Percentiles rank a stretch among this genome's conserved stretches.
These are phyloP conservation scores for Ictidomys tridecemlineatus DNA, from an alignment of 2,113 vertebrate species.

Conservation along the genomic window DNA sequence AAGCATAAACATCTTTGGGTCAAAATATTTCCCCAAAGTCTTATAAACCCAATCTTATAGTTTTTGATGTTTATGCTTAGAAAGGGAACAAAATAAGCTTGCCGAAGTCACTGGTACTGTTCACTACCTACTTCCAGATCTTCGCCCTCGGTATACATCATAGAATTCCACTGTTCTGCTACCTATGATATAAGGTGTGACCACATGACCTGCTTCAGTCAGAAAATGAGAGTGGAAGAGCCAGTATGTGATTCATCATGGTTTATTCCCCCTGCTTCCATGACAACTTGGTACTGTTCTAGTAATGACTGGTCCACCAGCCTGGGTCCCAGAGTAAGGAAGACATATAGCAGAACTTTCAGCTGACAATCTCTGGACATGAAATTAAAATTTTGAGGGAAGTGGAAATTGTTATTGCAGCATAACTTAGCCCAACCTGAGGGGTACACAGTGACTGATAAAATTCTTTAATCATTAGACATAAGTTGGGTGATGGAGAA, in stretches of 20 bases:
- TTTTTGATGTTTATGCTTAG: not conserved
- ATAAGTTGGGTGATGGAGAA: not conserved
- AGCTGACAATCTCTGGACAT: not conserved
- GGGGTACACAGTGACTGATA: not conserved
- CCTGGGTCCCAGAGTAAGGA: not conserved
- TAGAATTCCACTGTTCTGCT: not conserved
- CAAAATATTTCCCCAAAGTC: constrained; percentile 55
- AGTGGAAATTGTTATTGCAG: not conserved
- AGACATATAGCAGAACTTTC: not conserved
- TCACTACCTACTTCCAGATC: not conserved
- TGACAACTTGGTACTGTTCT: not conserved
- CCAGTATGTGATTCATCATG: accelerated
- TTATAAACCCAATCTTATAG: not conserved
- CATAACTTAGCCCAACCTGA: not conserved
- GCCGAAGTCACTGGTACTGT: not conserved
- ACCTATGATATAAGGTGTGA: not conserved
- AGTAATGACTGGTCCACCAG: not conserved
- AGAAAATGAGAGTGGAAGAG: not conserved
- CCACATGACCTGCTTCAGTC: not conserved
- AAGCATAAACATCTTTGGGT: constrained; percentile 28
- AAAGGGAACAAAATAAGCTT: not conserved
- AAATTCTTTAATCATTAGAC: not conserved
- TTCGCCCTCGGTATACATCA: not conserved
- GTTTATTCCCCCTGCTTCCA: not conserved
- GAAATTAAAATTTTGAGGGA: not conserved